These are phyloP conservation scores for Plectus sambesii DNA, from an alignment of 1,140 invertebrate genomes.

Conservation along the genomic window DNA sequence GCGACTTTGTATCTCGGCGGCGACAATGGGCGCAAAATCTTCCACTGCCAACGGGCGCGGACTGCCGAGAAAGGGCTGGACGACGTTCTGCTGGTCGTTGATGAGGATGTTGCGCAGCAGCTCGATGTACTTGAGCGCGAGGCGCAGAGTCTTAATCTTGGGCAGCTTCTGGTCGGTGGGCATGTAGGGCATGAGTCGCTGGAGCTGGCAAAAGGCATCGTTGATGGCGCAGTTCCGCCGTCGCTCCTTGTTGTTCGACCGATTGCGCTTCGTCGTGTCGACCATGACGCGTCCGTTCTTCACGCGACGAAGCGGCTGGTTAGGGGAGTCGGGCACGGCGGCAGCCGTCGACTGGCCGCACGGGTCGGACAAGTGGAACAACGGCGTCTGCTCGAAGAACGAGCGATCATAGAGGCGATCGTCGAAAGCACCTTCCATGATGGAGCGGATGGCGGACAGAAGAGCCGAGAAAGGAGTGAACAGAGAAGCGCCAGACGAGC, in stretches of 20 bases:
- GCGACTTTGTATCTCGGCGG: background rate
- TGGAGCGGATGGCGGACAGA: too few relatives aligned
- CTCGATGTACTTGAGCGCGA: conserved; percentile 49
- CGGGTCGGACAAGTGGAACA: too few relatives aligned
- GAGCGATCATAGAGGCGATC: too few relatives aligned
- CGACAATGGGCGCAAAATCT: background rate
- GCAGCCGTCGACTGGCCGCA: too few relatives aligned
- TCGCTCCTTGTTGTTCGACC: conserved; percentile 48
- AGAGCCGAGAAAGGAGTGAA: too few relatives aligned
- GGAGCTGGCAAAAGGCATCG: conserved; percentile 46
- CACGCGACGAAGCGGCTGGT: too few relatives aligned
- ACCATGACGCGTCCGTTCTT: too few relatives aligned
- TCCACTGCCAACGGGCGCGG: background rate
- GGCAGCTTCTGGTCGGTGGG: conserved; percentile 49
- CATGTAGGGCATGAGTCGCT: conserved; percentile 49
- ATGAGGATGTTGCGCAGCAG: conserved; percentile 48
- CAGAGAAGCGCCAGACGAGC: too few relatives aligned
- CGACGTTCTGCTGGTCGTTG: conserved; percentile 42
- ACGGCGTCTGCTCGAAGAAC: too few relatives aligned
- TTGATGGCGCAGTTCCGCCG: conserved; percentile 48
- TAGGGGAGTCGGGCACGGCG: too few relatives aligned
- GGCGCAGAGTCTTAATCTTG: conserved; percentile 49
- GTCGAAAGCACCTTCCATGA: too few relatives aligned
- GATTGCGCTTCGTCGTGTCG: background rate
- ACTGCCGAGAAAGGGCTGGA: background rate